Evolutionary conservation across 1,140 invertebrate genomes (phyloP), one percentile per base, ranked within the genome.

Genomic region (Pseudomyrmex pallidus): DNA sequence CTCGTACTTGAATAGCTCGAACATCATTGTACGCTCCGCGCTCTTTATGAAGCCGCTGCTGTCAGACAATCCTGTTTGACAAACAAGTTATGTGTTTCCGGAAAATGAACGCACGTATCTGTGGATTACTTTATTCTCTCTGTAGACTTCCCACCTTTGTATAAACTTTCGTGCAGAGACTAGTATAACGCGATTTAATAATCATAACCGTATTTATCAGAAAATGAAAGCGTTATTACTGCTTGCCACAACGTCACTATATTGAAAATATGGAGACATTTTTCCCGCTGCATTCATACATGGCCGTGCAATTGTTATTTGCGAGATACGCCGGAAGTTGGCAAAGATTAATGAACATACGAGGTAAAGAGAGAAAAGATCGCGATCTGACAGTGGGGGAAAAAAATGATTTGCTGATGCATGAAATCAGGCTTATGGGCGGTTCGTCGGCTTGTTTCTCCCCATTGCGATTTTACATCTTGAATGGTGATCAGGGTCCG

Each of bases 301-400:
- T 13, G 50, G 13, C 35, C 35, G 35, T 66, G 62, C 54, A 76
- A 12, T 76, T 77, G 20, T 59, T 70, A 80, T 70, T 70, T 72
- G 44, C 25, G 25, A 54, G n/a, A 20, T 46, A 50, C 50, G 25
- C 50, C n/a, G 17, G 25, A 67, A 76, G 25, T 25, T n/a, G 17
- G 3, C 7, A 52, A 84, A 84, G 57, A 84, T 84, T 84, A 80
- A 80, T 84, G 66, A 80, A 56, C 74, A 44, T 44, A 35, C 35
- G 35, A 64, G 2, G 22, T 13, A 62, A 25, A 52, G 25, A 70
- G n/a, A 35, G 66, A n/a, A 70, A 15, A 62, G 20, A 8, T 48
- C 46, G 73, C 25, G 17, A 74, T 56, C 12, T 54, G 48, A 76
- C 52, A 77, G 46, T 25, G 13, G 2, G 0, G 1, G 13, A 48